Evolutionary conservation across 2,888 invertebrate genomes (phyloP), one percentile per base, ranked within the genome.

Genomic region (Kuschelorhynchus macadamiae): DNA sequence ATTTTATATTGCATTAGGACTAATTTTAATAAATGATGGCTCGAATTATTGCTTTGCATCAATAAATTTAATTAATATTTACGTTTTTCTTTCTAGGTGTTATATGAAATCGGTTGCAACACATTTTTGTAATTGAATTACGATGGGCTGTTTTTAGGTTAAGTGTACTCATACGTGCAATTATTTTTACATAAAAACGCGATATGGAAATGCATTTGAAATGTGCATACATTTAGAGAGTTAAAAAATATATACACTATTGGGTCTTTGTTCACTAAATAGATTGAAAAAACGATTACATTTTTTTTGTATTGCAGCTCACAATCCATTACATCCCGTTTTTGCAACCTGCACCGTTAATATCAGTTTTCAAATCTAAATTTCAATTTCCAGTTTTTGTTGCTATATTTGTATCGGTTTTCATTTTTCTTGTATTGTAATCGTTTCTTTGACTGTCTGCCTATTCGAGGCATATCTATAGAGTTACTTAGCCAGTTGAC

Each of bases 21-120:
- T 36, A n/a, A 55, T 39, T 64, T 61, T 25, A 64, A 57, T 49
- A 49, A 50, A 20, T 32, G 64, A 57, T 53, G 62, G 36, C 20
- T 14, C 9, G 18, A 44, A 12, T 39, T 16, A 56, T 56, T 18
- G 44, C 14, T 44, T 56, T 56, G 55, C 44, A 44, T 25, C 42
- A 44, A 42, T 41, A 44, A 21, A 25, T 14, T 42, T 44, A 4
- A 56, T 56, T 47, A 57, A 5, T 33, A 33, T 57, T 20, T 33
- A 42, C 12, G 55, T 30, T 42, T 42, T 41, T 1, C 12, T 9
- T 30, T 17, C 20, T 7, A 36, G 11, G 36, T 36, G 9, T 25
- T 55, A 55, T n/a, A 16, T 39, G 14, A 52, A 39, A 5, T 39
- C 36, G 12, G 32, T 52, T 52, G 20, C 39, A 18, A 39, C 17